A percentile compares a stretch with the other conserved stretches of the same genome.
These are phyloP conservation scores for Cydia fagiglandana DNA, from an alignment of 1,140 invertebrate genomes.

Conservation along the genomic window DNA sequence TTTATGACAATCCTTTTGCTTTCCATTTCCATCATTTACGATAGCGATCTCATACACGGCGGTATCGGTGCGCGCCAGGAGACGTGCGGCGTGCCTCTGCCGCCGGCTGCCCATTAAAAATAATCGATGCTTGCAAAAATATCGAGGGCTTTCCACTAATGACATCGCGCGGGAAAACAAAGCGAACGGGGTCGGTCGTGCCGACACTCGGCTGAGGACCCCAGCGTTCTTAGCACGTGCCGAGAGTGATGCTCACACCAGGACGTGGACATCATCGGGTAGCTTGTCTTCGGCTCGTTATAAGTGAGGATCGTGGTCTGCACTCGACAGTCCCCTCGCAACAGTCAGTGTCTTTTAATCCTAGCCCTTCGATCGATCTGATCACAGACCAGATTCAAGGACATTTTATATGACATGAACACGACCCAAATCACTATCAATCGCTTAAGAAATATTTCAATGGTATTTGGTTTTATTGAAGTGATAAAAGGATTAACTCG, in stretches of 20 bases:
- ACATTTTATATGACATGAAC: no score
- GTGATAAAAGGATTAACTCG: no score
- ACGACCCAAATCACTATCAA: no score
- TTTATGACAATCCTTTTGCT: background rate
- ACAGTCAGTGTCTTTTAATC: no score
- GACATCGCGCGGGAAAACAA: slow-evolving; percentile 73
- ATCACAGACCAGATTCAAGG: no score
- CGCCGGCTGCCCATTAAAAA: slow-evolving; percentile 73
- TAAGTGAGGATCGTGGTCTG: no score
- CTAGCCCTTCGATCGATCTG: no score
- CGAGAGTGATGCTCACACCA: background rate
- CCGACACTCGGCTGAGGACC: slow-evolving; percentile 30
- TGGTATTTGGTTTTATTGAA: no score
- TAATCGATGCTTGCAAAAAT: slow-evolving; percentile 75
- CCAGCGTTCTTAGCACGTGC: background rate
- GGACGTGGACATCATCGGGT: no score
- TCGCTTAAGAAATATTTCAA: no score
- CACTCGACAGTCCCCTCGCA: no score
- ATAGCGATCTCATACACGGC: background rate
- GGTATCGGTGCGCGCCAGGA: slow-evolving; percentile 35
- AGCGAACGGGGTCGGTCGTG: slow-evolving; percentile 58
- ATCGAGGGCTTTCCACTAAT: slow-evolving; percentile 76
- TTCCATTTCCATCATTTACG: background rate
- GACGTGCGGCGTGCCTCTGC: slow-evolving; percentile 53
- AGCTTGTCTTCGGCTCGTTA: no score